These are phyloP conservation scores for Littorina saxatilis DNA, from an alignment of 1,140 invertebrate species.

Conservation along the genomic window DNA sequence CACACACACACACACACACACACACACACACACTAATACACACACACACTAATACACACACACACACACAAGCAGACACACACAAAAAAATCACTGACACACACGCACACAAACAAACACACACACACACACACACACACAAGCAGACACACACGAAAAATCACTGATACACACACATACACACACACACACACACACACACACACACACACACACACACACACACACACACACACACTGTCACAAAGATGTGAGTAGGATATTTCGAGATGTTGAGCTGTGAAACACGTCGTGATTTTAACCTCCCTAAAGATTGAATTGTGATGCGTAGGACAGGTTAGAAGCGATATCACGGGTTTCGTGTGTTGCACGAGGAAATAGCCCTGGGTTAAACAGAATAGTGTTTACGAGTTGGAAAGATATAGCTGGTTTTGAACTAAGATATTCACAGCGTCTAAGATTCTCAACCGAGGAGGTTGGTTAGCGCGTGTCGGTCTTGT, in stretches of 20 bases:
- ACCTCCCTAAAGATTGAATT: too few species aligned
- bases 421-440: too few species aligned
- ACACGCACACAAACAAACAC: neutral
- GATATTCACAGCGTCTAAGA: too few species aligned
- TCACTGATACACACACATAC: constrained; percentile 6
- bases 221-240: constrained; percentile 8
- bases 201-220: constrained; percentile 18
- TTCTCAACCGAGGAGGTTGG: too few species aligned
- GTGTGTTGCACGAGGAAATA: too few species aligned
- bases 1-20: neutral
- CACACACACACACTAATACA: too few species aligned
- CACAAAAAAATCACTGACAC: neutral
- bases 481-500: too few species aligned
- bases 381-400: too few species aligned
- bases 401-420: too few species aligned
- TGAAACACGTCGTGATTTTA: neutral
- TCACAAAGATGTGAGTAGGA: neutral
- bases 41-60: too few species aligned
- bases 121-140: constrained; percentile 12
- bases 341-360: too few species aligned
- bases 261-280: neutral
- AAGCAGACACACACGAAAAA: neutral
- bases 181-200: constrained; percentile 13
- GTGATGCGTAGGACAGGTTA: too few species aligned
- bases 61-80: neutral